These are phyloP conservation scores for Pocillopora damicornis DNA, from an alignment of 64 coral and sea anemone genomes.

Conservation along the genomic window DNA sequence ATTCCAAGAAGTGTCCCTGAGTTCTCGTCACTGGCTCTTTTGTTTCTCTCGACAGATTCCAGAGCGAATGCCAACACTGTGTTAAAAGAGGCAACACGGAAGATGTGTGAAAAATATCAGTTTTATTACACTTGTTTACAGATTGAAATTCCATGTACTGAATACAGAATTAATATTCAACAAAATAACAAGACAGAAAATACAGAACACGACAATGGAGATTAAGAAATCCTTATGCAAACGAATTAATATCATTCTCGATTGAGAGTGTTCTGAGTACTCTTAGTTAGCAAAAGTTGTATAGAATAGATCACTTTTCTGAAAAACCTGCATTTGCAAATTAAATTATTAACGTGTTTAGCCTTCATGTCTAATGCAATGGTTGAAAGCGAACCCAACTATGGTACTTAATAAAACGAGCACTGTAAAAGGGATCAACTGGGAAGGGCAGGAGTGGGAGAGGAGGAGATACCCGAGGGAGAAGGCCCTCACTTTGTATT, in stretches of 20 bases:
- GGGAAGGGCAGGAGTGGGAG: too few relatives aligned
- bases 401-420: too few relatives aligned
- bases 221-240: not conserved
- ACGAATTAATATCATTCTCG: too few relatives aligned
- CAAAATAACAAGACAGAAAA: not conserved
- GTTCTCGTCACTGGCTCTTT: not conserved
- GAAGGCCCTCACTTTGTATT: too few relatives aligned
- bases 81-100: not conserved
- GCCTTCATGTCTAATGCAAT: too few relatives aligned
- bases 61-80: conserved; percentile 16
- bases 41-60: not conserved
- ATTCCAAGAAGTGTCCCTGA: too few relatives aligned
- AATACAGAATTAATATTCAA: not conserved
- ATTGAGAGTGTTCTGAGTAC: too few relatives aligned
- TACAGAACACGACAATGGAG: not conserved
- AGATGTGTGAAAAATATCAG: conserved; percentile 15
- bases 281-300: too few relatives aligned
- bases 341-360: not conserved
- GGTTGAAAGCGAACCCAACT: too few relatives aligned
- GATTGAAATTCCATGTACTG: not conserved
- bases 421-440: too few relatives aligned
- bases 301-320: too few relatives aligned
- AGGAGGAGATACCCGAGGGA: too few relatives aligned
- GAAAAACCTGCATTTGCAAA: not conserved
- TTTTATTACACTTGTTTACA: conserved; percentile 35